A percentile compares a stretch with the other conserved stretches of the same genome.
phyloP scores from a whole-genome alignment of 2,888 invertebrate species.

The Euproctis similis region DNA sequence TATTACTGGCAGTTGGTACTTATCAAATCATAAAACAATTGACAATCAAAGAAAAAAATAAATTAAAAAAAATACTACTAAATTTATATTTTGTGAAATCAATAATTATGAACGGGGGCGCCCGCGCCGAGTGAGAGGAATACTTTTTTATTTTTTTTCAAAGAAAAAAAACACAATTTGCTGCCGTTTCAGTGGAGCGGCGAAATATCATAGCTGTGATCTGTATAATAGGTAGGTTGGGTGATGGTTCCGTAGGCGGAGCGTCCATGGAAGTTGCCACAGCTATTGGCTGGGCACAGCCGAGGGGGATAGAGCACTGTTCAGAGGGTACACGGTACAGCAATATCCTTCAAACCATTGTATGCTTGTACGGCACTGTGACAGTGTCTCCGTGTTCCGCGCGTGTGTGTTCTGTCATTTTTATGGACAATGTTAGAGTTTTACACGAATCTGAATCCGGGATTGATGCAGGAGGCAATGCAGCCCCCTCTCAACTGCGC shows the following conservation, averaged over 20 bases:
- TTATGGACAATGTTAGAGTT: constrained; percentile 81
- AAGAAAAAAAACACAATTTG: constrained; percentile 52
- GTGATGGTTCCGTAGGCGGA: constrained; percentile 45
- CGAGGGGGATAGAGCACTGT: constrained; percentile 33
- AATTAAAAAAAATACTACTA: too few relatives aligned
- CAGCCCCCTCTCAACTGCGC: constrained; percentile 77
- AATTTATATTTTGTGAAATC: constrained; percentile 10
- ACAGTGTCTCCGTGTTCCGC: too few relatives aligned
- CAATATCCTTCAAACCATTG: constrained; percentile 38
- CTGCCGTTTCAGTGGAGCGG: constrained; percentile 45
- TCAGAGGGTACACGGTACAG: constrained; percentile 19
- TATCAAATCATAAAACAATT: too few relatives aligned
- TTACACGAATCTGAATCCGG: constrained; percentile 78
- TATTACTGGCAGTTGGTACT: too few relatives aligned
- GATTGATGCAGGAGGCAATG: constrained; percentile 76
- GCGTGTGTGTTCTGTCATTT: too few relatives aligned
- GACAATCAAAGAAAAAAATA: too few relatives aligned
- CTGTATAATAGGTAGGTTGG: constrained; percentile 63
- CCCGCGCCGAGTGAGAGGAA: constrained; percentile 7
- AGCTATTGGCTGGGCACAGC: constrained; percentile 40
- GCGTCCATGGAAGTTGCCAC: constrained; percentile 23
- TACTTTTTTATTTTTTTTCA: constrained; percentile 23
- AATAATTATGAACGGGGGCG: constrained; percentile 18
- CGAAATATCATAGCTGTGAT: constrained; percentile 56
- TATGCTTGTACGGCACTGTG: constrained; percentile 35